Percentiles rank a stretch among this genome's conserved stretches.
These are phyloP conservation scores for Coenonympha glycerion DNA, from an alignment of 2,888 invertebrate genomes.

Conservation along the genomic window DNA sequence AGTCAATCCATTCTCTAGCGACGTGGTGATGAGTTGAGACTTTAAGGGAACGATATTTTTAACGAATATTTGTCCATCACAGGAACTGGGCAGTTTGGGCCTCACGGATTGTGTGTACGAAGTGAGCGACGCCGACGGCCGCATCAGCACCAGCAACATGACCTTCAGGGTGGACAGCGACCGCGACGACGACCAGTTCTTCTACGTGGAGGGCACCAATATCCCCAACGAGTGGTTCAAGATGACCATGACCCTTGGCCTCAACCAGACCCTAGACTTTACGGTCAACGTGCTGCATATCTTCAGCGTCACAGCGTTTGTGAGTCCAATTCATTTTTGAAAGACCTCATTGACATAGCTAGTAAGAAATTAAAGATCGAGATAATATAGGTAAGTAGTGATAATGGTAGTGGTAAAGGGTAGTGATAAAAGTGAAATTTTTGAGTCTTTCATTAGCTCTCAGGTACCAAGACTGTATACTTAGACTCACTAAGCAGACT, in stretches of 20 bases:
- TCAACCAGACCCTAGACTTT: constrained; percentile 52
- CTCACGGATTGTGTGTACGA: constrained; percentile 53
- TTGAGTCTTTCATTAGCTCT: too few relatives aligned
- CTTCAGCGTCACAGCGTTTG: constrained; percentile 71
- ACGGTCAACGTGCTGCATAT: constrained; percentile 71
- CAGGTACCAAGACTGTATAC: too few relatives aligned
- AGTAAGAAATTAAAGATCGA: too few relatives aligned
- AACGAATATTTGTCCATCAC: constrained; percentile 2
- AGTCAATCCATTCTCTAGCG: too few relatives aligned
- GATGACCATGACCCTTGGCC: constrained; percentile 54
- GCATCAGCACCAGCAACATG: constrained; percentile 63
- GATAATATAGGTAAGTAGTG: too few relatives aligned
- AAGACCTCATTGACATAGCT: neutral
- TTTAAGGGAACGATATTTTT: too few relatives aligned
- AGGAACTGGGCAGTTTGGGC: constrained; percentile 61
- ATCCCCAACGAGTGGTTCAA: constrained; percentile 41
- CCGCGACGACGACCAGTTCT: constrained; percentile 51
- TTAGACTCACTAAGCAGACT: too few relatives aligned
- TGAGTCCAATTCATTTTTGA: constrained; percentile 39
- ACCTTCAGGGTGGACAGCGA: constrained; percentile 54
- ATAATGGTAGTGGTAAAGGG: too few relatives aligned
- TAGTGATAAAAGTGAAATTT: too few relatives aligned
- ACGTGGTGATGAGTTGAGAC: too few relatives aligned
- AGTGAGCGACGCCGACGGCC: constrained; percentile 60
- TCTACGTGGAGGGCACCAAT: constrained; percentile 47